phyloP scores from a whole-genome alignment of 1,140 invertebrate genomes.

The Cardiocondyla obscurior region DNA sequence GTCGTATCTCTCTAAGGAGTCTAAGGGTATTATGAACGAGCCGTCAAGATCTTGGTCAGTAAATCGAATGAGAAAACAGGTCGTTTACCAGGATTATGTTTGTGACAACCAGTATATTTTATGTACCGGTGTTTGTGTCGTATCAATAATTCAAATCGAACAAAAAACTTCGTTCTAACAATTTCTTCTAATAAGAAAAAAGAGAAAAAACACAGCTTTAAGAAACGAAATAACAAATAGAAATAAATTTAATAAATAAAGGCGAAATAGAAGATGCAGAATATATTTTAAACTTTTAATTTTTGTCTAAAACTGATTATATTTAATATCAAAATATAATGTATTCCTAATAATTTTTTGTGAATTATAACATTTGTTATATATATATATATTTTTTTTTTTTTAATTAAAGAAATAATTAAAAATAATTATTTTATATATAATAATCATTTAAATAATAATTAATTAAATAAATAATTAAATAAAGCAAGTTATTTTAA shows the following conservation, averaged over 20 bases:
- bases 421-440: too few relatives aligned
- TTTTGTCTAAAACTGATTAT: neutral
- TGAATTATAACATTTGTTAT: too few relatives aligned
- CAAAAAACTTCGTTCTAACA: neutral
- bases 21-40: neutral
- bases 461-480: too few relatives aligned
- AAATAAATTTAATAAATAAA: too few relatives aligned
- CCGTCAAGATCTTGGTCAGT: neutral
- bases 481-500: neutral
- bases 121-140: neutral
- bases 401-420: too few relatives aligned
- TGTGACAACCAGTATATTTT: conserved; percentile 1
- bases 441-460: too few relatives aligned
- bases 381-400: too few relatives aligned
- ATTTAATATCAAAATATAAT: neutral
- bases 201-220: neutral
- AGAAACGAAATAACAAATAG: too few relatives aligned
- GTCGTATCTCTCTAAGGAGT: neutral
- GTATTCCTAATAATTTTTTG: neutral
- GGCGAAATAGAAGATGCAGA: neutral
- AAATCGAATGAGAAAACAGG: neutral
- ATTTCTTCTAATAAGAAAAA: neutral
- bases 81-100: neutral
- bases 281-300: neutral
- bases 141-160: neutral